Evolutionary conservation across 1,140 invertebrate genomes (phyloP), one percentile per base, ranked within the genome.

Genomic region (Formica exsecta): DNA sequence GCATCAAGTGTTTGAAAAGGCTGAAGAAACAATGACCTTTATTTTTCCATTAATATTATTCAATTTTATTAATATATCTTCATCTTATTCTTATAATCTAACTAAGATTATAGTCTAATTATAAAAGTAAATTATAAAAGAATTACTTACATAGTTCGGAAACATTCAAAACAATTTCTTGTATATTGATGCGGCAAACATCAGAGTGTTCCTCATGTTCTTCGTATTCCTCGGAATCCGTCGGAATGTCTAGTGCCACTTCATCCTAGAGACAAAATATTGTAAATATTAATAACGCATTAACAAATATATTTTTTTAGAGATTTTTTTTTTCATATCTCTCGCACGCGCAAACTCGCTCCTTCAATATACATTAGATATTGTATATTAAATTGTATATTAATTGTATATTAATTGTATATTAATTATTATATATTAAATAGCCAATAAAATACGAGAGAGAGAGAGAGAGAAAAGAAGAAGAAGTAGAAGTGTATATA

Each of bases 181-280:
- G 74, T 11, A 92, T 76, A 1, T 91, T 76, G 22, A 92, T 90
- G 4, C 76, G 62, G 32, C 76, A 87, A 3, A 59, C 29, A 7
- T 79, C 70, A 0, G 22, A n/a, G 3, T 68, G 7, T 7, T 80
- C 2, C 32, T 32, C 32, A 3, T 32, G 32, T 3, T 32, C 32
- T 32, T 32, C 32, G 6, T 68, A 7, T 7, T 80, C 3, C 0
- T 38, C 19, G 0, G 1, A n/a, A 16, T 76, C 66, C 9, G 74
- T 29, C 3, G 73, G 8, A 19, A 91, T 86, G 6, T 91, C 54
- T 19, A 91, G 2, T 13, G 71, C n/a, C 1, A 87, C 73, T 19
- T 89, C 85, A 38, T 22, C 54, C 91, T 91, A 22, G 3, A 85
- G 22, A 25, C 62, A 48, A 71, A 70, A 22, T n/a, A 48, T 32